Base-by-base conservation (phyloP, 2,113 vertebrate genomes). In the Conger conger region DNA sequence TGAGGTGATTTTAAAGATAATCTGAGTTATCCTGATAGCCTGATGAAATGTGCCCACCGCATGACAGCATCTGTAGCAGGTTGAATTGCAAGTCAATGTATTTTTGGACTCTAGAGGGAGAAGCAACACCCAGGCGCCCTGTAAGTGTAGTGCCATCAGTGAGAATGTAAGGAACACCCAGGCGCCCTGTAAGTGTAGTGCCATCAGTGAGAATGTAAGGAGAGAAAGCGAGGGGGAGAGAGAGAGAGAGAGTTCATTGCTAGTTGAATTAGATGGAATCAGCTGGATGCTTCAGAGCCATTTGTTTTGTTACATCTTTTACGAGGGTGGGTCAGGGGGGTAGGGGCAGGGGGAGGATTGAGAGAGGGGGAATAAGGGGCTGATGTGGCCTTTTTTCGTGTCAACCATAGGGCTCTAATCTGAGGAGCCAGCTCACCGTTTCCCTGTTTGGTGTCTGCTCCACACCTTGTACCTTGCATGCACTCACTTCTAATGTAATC, bases 401-500 rank as follows among this genome's bases (percentile, higher is more conserved):
- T 83, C 79, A 78, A 16, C 81, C 36, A 42, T 36, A 57, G 33
- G 37, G 37, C 20, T 36, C 42, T 81, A 63, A 50, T 79, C 23
- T 38, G 38, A 36, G 37, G 37, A 3, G 40, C n/a, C 17, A 20
- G 50, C 20, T 33, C 20, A n/a, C 54, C 45, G n/a, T 36, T 42
- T 27, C 11, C 23, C 53, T 27, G 18, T 6, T 68, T 53, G 36
- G 36, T 37, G n/a, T 36, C 79, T n/a, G 27, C 45, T 53, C 54
- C 79, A 38, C 35, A 27, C n/a, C 42, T 36, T 73, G 42, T 89
- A 57, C 83, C 85, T 84, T 30, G 60, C 60, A 83, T 82, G 85
- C 82, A 86, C 84, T 89, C 86, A 87, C 90, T 88, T 87, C 85
- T 81, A 84, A 80, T 84, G 84, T 89, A 88, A 90, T 90, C 87